Base-by-base conservation (phyloP, 2,797 vertebrate genomes). In the Benthosema pterotum region DNA sequence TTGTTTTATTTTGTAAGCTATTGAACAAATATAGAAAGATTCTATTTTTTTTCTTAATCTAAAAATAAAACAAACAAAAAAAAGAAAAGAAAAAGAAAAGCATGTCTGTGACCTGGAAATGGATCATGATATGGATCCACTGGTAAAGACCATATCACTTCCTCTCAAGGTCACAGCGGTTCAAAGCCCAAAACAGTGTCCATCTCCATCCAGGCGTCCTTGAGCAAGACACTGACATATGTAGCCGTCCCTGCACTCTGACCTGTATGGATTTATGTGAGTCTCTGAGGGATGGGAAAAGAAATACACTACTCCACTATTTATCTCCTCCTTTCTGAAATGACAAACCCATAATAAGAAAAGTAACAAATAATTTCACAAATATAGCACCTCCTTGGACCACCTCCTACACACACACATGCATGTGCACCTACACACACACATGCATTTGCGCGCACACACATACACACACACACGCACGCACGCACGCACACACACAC, bases 351-450 rank as follows among this genome's bases (percentile, higher is more conserved):
- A 18, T 11, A 15, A 15, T 0, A 65, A 77, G 71, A 67, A 72
- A 16, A 64, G 56, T 76, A 64, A 71, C 69, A 12, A 72, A 66
- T 72, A 43, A 0, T 46, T 57, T 66, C 53, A 38, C 50, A 62
- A 50, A 71, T 60, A 72, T 43, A 69, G 66, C 52, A 60, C 48
- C 3, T 46, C 13, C 38, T n/a, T n/a, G n/a, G n/a, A n/a, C n/a
- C 28, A 5, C 28, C n/a, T n/a, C n/a, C n/a, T n/a, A n/a, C n/a
- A n/a, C n/a, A n/a, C 17, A 42, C 53, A 18, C 0, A 5, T 25
- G 5, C 22, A 25, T 25, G 22, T 5, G 5, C 22, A 25, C 22
- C 2, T 25, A 25, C 22, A 25, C 22, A 5, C 42, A 43, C 42
- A 5, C 42, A 5, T 25, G 5, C 22, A 25, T n/a, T n/a, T 5